These are phyloP conservation scores for Ochropleura plecta DNA, from an alignment of 2,888 invertebrate species.

Conservation along the genomic window DNA sequence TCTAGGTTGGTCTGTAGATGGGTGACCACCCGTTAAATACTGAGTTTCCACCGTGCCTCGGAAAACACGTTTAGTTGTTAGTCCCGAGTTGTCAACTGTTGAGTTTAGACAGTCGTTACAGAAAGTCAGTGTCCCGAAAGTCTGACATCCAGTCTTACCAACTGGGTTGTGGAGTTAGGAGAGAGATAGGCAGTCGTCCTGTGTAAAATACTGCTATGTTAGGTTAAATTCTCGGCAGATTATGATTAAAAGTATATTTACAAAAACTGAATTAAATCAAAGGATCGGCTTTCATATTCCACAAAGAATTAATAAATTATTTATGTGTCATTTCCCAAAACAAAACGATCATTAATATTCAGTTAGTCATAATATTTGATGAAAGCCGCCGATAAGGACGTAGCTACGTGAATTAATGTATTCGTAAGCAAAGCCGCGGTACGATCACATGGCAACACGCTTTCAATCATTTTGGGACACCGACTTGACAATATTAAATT, in stretches of 20 bases:
- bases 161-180: too few species aligned
- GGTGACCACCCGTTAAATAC: too few species aligned
- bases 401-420: constrained; percentile 42
- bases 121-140: too few species aligned
- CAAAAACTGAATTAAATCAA: constrained; percentile 1
- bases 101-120: too few species aligned
- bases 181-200: too few species aligned
- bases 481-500: constrained; percentile 4
- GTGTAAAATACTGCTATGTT: too few species aligned
- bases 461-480: constrained; percentile 25
- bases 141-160: too few species aligned
- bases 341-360: constrained; percentile 42
- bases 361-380: constrained; percentile 44
- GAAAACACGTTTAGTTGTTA: too few species aligned
- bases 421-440: constrained; percentile 41
- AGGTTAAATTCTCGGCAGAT: too few species aligned
- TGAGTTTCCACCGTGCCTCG: too few species aligned
- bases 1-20: too few species aligned
- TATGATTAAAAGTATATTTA: background rate
- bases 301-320: constrained; percentile 30
- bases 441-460: background rate
- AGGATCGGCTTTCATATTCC: background rate
- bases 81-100: too few species aligned
- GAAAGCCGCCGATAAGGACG: constrained; percentile 36
- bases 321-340: constrained; percentile 37